Evolutionary conservation across 2,797 vertebrate genomes (phyloP).

Genomic region (Sebastes minor): DNA sequence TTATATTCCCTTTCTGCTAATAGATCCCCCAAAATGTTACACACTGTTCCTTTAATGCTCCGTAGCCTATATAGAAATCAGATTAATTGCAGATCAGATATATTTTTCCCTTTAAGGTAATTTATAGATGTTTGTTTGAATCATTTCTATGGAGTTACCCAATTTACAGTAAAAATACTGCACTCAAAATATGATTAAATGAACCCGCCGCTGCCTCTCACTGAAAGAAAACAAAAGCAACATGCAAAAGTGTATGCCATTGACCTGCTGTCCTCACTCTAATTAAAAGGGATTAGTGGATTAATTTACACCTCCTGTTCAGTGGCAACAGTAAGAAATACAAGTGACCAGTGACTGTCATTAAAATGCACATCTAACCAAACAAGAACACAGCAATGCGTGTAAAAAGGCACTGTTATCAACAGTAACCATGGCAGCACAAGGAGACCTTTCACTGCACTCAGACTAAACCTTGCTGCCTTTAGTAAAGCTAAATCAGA

Average conservation of each 20-base stretch:
- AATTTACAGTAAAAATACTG: neutral
- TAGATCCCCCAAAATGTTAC: no score
- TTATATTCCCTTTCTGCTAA: no score
- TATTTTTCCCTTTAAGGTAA: neutral
- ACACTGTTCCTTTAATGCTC: no score
- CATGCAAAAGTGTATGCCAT: conserved; percentile 17
- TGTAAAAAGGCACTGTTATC: neutral
- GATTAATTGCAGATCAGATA: neutral
- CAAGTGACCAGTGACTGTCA: conserved; percentile 29
- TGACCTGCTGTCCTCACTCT: conserved; percentile 54
- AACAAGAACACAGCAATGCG: conserved; percentile 6
- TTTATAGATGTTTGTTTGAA: neutral
- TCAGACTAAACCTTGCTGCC: no score
- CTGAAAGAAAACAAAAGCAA: conserved; percentile 36
- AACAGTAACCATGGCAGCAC: conserved; percentile 13
- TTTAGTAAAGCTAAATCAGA: neutral
- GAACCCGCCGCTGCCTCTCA: neutral
- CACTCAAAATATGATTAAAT: conserved; percentile 17
- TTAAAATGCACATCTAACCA: conserved; percentile 35
- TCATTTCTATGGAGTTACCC: neutral
- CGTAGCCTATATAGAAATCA: neutral
- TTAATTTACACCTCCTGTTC: conserved; percentile 58
- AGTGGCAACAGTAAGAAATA: conserved; percentile 40
- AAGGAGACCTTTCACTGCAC: neutral
- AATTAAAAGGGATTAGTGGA: conserved; percentile 72